phyloP scores from a whole-genome alignment of 1,140 invertebrate species.

The Drosophila elegans region DNA sequence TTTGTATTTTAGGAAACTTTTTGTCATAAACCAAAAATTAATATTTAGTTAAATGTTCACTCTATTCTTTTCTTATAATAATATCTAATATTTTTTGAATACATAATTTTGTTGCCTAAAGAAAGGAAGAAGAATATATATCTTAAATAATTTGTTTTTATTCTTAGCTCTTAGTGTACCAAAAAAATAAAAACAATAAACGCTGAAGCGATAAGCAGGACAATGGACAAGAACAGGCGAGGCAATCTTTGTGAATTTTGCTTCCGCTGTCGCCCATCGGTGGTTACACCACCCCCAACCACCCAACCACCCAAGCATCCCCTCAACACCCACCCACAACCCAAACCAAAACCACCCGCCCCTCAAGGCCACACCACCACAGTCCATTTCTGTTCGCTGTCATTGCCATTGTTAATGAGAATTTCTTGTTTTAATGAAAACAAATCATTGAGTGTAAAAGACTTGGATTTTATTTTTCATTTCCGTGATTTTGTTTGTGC shows the following conservation, averaged over 20 bases:
- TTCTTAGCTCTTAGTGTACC: background rate
- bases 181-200: constrained; percentile 27
- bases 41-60: no score
- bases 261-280: constrained; percentile 51
- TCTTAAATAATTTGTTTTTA: no score
- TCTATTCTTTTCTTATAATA: background rate
- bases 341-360: background rate
- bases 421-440: constrained; percentile 84
- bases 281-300: constrained; percentile 37
- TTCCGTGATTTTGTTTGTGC: constrained; percentile 84
- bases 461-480: constrained; percentile 84
- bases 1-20: no score
- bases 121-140: no score
- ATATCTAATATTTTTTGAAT: no score
- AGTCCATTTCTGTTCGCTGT: constrained; percentile 63
- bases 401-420: constrained; percentile 84
- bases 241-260: constrained; percentile 53
- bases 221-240: constrained; percentile 51
- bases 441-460: constrained; percentile 85
- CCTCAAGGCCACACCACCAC: constrained; percentile 7
- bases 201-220: constrained; percentile 52
- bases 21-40: no score
- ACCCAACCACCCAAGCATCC: background rate
- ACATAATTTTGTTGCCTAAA: no score
- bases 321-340: background rate